Evolutionary conservation across 1,140 invertebrate genomes (phyloP).

Genomic region (Asbolus verrucosus): DNA sequence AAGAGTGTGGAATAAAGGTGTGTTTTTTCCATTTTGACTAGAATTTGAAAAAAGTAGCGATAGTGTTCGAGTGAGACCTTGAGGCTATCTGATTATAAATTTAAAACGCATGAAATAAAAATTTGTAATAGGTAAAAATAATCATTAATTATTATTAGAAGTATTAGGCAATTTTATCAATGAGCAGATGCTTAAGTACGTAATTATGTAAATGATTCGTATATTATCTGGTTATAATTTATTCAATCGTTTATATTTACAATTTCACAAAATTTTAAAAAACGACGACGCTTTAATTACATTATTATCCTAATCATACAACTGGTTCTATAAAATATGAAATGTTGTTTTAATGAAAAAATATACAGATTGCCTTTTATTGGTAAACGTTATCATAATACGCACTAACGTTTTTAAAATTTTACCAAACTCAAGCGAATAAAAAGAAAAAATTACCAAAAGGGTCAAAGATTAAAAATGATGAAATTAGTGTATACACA

Average conservation of each 20-base stretch:
- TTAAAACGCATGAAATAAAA: constrained; percentile 4
- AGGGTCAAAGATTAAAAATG: no score
- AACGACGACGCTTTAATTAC: not conserved
- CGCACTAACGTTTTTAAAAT: no score
- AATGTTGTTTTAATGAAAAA: no score
- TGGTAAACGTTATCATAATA: no score
- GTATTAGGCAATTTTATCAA: constrained; percentile 3
- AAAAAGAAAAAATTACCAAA: no score
- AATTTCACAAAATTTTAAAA: not conserved
- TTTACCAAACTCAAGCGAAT: no score
- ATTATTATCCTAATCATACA: not conserved
- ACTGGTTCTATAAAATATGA: not conserved
- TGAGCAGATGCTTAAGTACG: not conserved
- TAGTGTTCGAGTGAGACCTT: not conserved
- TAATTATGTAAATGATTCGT: constrained; percentile 1
- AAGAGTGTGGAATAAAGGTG: no score
- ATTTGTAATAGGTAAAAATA: not conserved
- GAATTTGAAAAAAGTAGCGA: no score
- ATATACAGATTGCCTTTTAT: no score
- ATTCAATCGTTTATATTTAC: constrained; percentile 6
- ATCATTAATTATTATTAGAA: not conserved
- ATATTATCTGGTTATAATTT: not conserved
- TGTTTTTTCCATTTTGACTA: no score
- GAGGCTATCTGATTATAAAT: not conserved
- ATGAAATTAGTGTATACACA: no score